Base-by-base conservation (phyloP, 2,888 invertebrate genomes). In the Amblyjoppa fuscipennis region DNA sequence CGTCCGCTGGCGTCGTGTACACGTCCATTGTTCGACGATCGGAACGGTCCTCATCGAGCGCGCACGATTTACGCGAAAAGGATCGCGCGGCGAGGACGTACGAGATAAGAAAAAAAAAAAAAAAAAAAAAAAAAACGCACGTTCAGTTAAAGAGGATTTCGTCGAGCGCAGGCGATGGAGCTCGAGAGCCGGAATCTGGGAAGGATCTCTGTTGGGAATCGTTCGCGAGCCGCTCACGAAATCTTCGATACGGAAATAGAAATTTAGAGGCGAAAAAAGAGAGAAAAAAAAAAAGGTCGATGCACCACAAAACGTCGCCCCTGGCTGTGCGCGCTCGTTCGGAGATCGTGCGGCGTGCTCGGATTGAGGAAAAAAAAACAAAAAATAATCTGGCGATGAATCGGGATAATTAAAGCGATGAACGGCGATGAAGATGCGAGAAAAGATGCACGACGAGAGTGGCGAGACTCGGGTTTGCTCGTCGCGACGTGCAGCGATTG, bases 1-100 rank as follows among this genome's bases (percentile, higher is more conserved):
- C 83, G 81, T 84, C 71, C 71, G 80, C 64, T 80, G 82, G 59
- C 73, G 82, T 85, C 77, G 85, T 69, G 20, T 41, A 75, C 68
- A 75, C 68, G 69, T 78, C 51, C 78, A 79, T 85, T 85, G 81
- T 85, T 59, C 59, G 25, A 20, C 20, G 16, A 13, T 28, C 61
- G 69, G 41, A 45, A 76, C 9, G 38, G 0, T 38, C 38, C 38
- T 7, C 2, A 2, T 9, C 38, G 38, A 38, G 38, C 9, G 38
- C 9, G 0, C 38, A 9, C 38, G 38, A 38, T 1, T 38, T 38
- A 9, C 38, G 38, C 2, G 38, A 38, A 38, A 38, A 38, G 7
- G 2, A 38, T 9, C 38, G 38, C 38, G 38, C 1, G 9, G 5
- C 34, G 25, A 25, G 9, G n/a, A 11, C 20, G 20, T 20, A 20